Percentiles rank a stretch among this genome's conserved stretches.
phyloP scores from a whole-genome alignment of 64 coral and sea anemone genomes.

The Montipora cactus region DNA sequence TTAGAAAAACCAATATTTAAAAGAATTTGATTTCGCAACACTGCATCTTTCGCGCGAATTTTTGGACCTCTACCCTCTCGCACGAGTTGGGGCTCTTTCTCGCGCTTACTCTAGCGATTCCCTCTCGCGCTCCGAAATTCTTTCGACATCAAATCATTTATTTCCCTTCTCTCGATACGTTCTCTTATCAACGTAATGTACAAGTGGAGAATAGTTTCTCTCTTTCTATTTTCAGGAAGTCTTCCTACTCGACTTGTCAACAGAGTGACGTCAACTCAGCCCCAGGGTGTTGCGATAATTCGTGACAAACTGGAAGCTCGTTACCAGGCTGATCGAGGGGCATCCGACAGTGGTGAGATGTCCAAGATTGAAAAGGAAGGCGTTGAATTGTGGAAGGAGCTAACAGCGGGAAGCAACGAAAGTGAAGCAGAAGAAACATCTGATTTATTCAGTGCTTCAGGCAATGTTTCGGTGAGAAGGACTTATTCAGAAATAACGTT shows the following conservation, averaged over 20 bases:
- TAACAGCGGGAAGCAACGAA: slow-evolving; percentile 39
- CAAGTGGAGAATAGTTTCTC: not conserved
- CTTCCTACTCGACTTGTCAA: slow-evolving; percentile 83
- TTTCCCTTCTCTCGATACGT: no score
- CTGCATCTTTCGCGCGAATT: no score
- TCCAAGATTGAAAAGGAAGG: slow-evolving; percentile 63
- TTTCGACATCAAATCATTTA: no score
- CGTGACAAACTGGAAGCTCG: slow-evolving; percentile 76
- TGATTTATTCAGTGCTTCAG: not conserved
- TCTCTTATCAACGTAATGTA: no score
- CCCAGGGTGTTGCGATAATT: slow-evolving; percentile 73
- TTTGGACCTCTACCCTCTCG: no score
- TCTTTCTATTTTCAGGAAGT: slow-evolving; percentile 48
- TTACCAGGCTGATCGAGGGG: slow-evolving; percentile 53
- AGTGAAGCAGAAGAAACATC: not conserved
- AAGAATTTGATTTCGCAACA: no score
- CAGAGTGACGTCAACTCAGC: slow-evolving; percentile 81
- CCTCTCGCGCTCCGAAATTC: no score
- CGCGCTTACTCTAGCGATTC: no score
- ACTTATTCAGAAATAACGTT: not conserved
- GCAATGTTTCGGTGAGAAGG: slow-evolving; percentile 24
- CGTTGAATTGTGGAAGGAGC: slow-evolving; percentile 65
- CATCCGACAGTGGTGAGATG: slow-evolving; percentile 45
- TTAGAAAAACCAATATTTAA: no score
- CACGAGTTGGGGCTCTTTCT: no score